These are phyloP conservation scores for Centruroides vittatus DNA, from an alignment of 1,140 invertebrate species.

Conservation along the genomic window DNA sequence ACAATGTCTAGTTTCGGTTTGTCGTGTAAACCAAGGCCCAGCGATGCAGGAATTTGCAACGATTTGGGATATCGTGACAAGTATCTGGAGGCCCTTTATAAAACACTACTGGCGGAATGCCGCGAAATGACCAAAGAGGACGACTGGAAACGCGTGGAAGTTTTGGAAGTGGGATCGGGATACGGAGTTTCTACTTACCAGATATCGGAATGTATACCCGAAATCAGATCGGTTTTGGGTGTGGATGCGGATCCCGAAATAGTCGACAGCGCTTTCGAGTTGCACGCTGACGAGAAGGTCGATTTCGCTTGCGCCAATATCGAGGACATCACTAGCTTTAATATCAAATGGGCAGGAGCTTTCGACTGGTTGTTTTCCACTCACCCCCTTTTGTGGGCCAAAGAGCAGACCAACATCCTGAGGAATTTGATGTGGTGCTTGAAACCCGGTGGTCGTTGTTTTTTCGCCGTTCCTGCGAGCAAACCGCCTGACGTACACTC, in stretches of 20 bases:
- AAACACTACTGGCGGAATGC: constrained; percentile 6
- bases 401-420: constrained; percentile 4
- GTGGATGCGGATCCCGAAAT: constrained; percentile 10
- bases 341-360: constrained; percentile 11
- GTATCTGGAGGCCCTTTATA: too few species aligned
- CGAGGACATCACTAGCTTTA: constrained; percentile 10
- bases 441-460: constrained; percentile 11
- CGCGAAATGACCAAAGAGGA: constrained; percentile 4
- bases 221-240: constrained; percentile 6
- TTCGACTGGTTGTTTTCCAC: constrained; percentile 15
- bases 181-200: constrained; percentile 10
- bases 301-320: constrained; percentile 12
- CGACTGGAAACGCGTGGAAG: constrained; percentile 4
- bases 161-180: constrained; percentile 10
- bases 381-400: constrained; percentile 10
- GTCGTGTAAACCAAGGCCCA: too few species aligned
- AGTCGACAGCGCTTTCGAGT: constrained; percentile 8
- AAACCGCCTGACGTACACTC: constrained; percentile 15
- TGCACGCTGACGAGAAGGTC: constrained; percentile 14
- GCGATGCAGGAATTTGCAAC: too few species aligned
- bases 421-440: constrained; percentile 16
- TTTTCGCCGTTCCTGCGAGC: constrained; percentile 10
- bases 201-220: constrained; percentile 7
- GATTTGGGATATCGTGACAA: too few species aligned
- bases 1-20: too few species aligned